Evolutionary conservation across 2,888 invertebrate genomes (phyloP).

Genomic region (Cordylochernes scorpioides): DNA sequence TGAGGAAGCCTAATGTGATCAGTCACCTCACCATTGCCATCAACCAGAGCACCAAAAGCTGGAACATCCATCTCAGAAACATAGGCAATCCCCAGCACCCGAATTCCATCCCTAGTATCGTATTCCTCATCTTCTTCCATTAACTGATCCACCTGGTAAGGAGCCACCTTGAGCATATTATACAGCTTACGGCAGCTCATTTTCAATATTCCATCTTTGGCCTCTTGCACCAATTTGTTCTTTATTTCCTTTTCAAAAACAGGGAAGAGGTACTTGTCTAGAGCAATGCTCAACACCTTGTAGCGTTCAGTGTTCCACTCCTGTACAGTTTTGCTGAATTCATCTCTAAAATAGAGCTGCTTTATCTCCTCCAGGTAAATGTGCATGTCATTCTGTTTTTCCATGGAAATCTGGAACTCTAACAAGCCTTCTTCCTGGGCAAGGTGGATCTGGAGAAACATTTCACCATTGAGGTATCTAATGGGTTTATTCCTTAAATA

Average conservation of each 20-base stretch:
- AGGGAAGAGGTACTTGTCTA: conserved; percentile 63
- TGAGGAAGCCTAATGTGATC: conserved; percentile 69
- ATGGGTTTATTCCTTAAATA: conserved; percentile 80
- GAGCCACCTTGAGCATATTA: conserved; percentile 70
- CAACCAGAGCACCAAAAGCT: conserved; percentile 61
- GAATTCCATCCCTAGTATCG: conserved; percentile 52
- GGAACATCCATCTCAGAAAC: conserved; percentile 41
- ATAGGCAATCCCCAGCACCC: conserved; percentile 65
- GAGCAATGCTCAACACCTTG: conserved; percentile 60
- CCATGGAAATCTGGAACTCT: conserved; percentile 14
- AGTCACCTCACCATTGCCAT: conserved; percentile 65
- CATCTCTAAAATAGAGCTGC: conserved; percentile 56
- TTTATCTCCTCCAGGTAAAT: conserved; percentile 62
- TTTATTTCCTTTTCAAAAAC: conserved; percentile 61
- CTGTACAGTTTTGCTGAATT: conserved; percentile 71
- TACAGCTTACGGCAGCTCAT: conserved; percentile 48
- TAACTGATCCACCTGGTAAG: conserved; percentile 36
- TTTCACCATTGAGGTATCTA: conserved; percentile 56
- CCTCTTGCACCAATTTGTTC: conserved; percentile 47
- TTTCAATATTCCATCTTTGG: conserved; percentile 49
- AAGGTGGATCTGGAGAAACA: conserved; percentile 52
- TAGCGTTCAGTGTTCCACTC: conserved; percentile 79
- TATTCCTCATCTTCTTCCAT: conserved; percentile 66
- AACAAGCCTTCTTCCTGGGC: conserved; percentile 26
- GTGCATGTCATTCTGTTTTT: conserved; percentile 10